Evolutionary conservation across 2,797 vertebrate genomes (phyloP).

Genomic region (Rhincodon typus): DNA sequence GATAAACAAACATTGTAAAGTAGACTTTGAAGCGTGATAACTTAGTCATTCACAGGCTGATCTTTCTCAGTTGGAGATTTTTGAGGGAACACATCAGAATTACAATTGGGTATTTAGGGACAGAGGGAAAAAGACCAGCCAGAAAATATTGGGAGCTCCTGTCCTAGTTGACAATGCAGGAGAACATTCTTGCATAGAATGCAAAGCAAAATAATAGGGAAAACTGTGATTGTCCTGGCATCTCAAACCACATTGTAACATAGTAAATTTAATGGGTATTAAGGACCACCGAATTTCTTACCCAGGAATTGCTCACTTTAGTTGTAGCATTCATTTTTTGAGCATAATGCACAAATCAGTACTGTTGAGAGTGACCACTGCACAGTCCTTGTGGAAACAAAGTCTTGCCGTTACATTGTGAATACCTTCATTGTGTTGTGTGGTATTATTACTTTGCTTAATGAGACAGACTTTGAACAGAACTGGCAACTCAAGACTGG

Average conservation of each 20-base stretch:
- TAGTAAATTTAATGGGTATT: background rate
- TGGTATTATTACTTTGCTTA: too few relatives aligned
- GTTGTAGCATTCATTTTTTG: too few relatives aligned
- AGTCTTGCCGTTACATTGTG: too few relatives aligned
- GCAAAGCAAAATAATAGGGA: background rate
- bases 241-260: background rate
- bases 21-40: background rate
- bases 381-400: too few relatives aligned
- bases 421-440: too few relatives aligned
- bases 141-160: background rate
- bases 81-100: background rate
- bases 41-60: background rate
- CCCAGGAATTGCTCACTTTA: background rate
- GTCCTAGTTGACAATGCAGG: background rate
- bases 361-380: too few relatives aligned
- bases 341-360: background rate
- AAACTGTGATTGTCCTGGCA: background rate
- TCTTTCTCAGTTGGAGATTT: background rate
- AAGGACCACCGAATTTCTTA: background rate
- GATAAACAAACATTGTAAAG: conserved; percentile 4
- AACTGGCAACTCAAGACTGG: too few relatives aligned
- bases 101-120: background rate
- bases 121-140: too few relatives aligned
- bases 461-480: too few relatives aligned
- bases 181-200: background rate